Evolutionary conservation across 2,888 invertebrate genomes (phyloP), one percentile per base, ranked within the genome.

Genomic region (Acanthosepion esculentum): DNA sequence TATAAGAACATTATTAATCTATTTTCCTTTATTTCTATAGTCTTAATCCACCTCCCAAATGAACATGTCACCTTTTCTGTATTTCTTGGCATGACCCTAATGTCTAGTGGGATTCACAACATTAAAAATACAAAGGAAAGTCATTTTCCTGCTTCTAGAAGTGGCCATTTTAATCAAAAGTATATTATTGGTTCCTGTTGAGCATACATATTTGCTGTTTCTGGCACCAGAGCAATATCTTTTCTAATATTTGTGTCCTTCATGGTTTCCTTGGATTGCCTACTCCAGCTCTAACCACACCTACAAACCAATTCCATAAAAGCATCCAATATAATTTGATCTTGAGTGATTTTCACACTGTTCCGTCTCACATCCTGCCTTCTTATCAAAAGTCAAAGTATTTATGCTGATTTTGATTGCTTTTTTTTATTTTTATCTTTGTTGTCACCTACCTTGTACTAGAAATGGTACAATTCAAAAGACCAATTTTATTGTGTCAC

Each of bases 1-100:
- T 78, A 78, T 78, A 78, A 78, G 78, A n/a, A 78, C n/a, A 78
- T 78, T 78, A 78, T n/a, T n/a, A 78, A 78, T 78, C 78, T 78
- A n/a, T 78, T 78, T 78, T n/a, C 33, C n/a, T 78, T 59, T 78
- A 78, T 78, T n/a, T 33, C n/a, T n/a, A 10, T n/a, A n/a, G 4
- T n/a, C 33, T 78, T 78, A n/a, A n/a, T 78, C 12, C 33, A 78
- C 78, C 78, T 78, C 78, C 33, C 78, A 78, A 15, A n/a, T 33
- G 15, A 78, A n/a, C n/a, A 78, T 78, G 15, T 78, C 78, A 78
- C 78, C 78, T 78, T n/a, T 78, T 8, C 78, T 78, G 78, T 33
- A 78, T 33, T 78, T 18, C 78, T 78, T 78, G 78, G n/a, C 78
- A n/a, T 78, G n/a, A 78, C 78, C 78, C n/a, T 33, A 78, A 12